phyloP scores from a whole-genome alignment of 2,797 vertebrate species.

The Cossypha polioptera region DNA sequence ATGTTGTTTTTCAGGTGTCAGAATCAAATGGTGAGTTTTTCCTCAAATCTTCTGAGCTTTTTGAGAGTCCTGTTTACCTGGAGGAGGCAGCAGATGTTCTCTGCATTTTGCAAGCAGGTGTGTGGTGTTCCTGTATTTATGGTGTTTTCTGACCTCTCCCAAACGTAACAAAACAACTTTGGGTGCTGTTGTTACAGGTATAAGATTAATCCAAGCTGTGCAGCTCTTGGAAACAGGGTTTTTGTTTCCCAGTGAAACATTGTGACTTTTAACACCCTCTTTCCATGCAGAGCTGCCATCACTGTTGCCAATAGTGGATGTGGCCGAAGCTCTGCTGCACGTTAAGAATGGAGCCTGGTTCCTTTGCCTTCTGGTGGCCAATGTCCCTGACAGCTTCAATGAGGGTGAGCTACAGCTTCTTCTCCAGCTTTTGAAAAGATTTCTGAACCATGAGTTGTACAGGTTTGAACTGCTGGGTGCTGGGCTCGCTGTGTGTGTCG shows the following conservation, averaged over 20 bases:
- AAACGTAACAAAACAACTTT: fast-evolving
- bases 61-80: slow-evolving; percentile 95
- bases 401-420: slow-evolving; percentile 83
- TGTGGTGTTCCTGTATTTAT: background rate
- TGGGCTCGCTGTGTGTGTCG: background rate
- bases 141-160: background rate
- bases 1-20: slow-evolving; percentile 79
- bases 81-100: slow-evolving; percentile 98
- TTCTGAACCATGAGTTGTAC: fast-evolving
- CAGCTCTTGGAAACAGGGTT: background rate
- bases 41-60: slow-evolving; percentile 94
- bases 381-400: slow-evolving; percentile 97
- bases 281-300: slow-evolving; percentile 87
- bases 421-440: background rate
- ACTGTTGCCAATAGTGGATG: slow-evolving; percentile 92
- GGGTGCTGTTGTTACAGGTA: fast-evolving
- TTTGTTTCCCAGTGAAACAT: background rate
- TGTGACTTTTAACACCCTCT: background rate
- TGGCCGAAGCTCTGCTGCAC: slow-evolving; percentile 93
- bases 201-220: background rate
- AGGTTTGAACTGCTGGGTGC: background rate
- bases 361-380: slow-evolving; percentile 94
- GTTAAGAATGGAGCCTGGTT: slow-evolving; percentile 98
- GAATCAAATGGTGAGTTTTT: slow-evolving; percentile 97
- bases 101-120: slow-evolving; percentile 99